Percentiles rank a stretch among this genome's conserved stretches.
These are phyloP conservation scores for Aspidiotus rigidus DNA, from an alignment of 2,888 invertebrate species.

Conservation along the genomic window DNA sequence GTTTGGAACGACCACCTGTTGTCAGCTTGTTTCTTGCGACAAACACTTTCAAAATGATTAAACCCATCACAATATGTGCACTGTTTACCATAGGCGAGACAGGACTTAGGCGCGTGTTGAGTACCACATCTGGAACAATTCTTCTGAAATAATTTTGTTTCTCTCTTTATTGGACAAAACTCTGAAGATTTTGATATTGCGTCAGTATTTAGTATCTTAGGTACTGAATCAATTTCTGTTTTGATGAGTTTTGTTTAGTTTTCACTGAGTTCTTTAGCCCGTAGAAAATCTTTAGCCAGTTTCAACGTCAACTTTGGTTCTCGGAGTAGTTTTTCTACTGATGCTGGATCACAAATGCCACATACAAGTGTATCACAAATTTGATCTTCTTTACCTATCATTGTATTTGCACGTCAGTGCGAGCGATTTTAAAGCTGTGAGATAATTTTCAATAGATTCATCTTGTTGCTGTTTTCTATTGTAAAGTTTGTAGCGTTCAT, in stretches of 20 bases:
- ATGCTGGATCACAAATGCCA: neutral
- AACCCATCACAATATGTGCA: neutral
- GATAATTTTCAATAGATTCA: neutral
- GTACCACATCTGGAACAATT: neutral
- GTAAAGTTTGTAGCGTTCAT: neutral
- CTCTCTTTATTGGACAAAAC: neutral
- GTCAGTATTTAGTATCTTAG: neutral
- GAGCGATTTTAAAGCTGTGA: neutral
- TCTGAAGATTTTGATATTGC: neutral
- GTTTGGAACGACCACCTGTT: accelerated
- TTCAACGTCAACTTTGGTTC: neutral
- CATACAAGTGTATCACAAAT: neutral
- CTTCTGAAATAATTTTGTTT: neutral
- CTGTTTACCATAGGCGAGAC: neutral
- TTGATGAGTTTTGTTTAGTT: neutral
- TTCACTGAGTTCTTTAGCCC: neutral
- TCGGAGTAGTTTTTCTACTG: neutral
- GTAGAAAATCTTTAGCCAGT: neutral
- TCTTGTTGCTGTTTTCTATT: neutral
- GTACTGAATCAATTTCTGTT: neutral
- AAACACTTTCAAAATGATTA: neutral
- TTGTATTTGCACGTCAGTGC: neutral
- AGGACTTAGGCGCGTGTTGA: neutral
- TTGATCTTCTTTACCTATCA: neutral
- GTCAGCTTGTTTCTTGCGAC: neutral